phyloP scores from a whole-genome alignment of 2,888 invertebrate genomes.

The Syrista parreyssii region DNA sequence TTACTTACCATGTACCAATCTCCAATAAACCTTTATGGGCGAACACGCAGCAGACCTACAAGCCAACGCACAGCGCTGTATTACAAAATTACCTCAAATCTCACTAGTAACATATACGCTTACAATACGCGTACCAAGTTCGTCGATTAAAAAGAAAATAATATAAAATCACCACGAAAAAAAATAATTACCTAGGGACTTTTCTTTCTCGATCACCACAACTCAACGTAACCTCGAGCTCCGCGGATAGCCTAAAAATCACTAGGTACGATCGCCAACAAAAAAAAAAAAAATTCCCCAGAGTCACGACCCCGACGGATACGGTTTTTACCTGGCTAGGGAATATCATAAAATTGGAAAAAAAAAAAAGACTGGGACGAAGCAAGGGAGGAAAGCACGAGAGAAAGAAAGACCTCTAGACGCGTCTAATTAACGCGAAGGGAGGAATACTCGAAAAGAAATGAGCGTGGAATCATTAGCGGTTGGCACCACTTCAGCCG shows the following conservation, averaged over 20 bases:
- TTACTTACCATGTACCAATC: not conserved
- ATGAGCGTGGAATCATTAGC: conserved; percentile 20
- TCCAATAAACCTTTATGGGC: not conserved
- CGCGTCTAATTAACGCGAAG: conserved; percentile 15
- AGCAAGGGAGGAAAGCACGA: not conserved
- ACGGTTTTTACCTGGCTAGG: not conserved
- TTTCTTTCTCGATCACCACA: too few species aligned
- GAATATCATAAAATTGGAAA: not conserved
- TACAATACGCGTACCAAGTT: too few species aligned
- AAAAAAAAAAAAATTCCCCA: too few species aligned
- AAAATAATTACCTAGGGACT: too few species aligned
- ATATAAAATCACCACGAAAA: too few species aligned
- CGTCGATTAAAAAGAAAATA: too few species aligned
- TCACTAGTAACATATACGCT: too few species aligned
- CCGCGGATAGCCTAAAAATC: too few species aligned
- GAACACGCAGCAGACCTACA: not conserved
- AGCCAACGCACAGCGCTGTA: not conserved
- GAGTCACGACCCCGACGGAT: not conserved
- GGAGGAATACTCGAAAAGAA: conserved; percentile 4
- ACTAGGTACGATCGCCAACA: too few species aligned
- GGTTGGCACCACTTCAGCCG: not conserved
- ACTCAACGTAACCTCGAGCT: too few species aligned
- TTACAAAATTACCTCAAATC: too few species aligned
- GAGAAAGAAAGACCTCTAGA: not conserved
- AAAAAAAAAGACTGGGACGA: not conserved